Percentiles rank a stretch among this genome's conserved stretches.
These are phyloP conservation scores for Cynoglossus semilaevis DNA, from an alignment of 2,113 vertebrate genomes.

Conservation along the genomic window DNA sequence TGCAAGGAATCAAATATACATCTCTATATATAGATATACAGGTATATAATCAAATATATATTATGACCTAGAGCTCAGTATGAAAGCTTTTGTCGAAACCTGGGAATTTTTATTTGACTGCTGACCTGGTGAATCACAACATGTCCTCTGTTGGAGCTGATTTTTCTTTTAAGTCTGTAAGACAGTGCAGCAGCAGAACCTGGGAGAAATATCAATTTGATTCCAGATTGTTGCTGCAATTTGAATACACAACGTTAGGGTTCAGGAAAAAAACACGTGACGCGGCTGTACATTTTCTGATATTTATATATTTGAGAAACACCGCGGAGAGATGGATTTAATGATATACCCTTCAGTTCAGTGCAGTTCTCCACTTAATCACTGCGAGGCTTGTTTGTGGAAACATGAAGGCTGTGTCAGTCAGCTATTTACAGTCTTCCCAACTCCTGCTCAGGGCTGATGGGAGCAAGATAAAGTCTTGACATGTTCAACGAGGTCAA, in stretches of 20 bases:
- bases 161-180: conserved; percentile 8
- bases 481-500: conserved; percentile 69
- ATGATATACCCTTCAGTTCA: conserved; percentile 19
- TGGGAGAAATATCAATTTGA: neutral
- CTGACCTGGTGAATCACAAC: neutral
- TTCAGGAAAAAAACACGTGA: neutral
- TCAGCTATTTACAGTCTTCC: conserved; percentile 53
- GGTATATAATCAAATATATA: too few relatives aligned
- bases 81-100: conserved; percentile 12
- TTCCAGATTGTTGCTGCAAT: too few relatives aligned
- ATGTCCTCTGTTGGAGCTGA: neutral
- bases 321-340: conserved; percentile 12
- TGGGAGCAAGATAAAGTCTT: conserved; percentile 65
- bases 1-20: conserved; percentile 1
- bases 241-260: too few relatives aligned
- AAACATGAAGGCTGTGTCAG: conserved; percentile 45
- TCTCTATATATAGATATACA: too few relatives aligned
- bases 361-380: conserved; percentile 7
- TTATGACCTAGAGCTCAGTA: conserved; percentile 4
- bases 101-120: neutral
- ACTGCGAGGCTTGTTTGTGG: conserved; percentile 6
- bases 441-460: conserved; percentile 53
- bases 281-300: conserved; percentile 19
- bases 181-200: conserved; percentile 3
- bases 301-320: conserved; percentile 33